Base-by-base conservation (phyloP, 1,140 invertebrate genomes). In the Trachelipus rathkii region DNA sequence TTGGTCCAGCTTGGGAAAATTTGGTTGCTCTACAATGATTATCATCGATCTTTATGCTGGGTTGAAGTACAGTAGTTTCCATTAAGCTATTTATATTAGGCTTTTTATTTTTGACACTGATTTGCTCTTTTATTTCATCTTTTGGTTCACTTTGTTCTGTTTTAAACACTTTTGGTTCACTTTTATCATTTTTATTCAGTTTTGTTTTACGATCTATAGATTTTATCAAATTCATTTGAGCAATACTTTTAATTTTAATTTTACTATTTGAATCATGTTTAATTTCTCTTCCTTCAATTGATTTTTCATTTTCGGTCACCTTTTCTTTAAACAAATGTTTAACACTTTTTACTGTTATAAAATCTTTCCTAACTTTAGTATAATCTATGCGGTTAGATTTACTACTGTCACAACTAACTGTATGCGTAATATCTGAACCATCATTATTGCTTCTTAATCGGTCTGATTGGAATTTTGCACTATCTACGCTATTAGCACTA, bases 401-500 rank as follows among this genome's bases (percentile, higher is more conserved):
- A 75, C 60, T 80, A 23, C 80, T 66, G 74, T 69, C 77, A 74
- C 69, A 44, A 60, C 74, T 72, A 44, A 76, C 74, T 53, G 45
- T 76, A 21, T 72, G 33, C 70, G 74, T 73, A 81, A 75, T 76
- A 75, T 79, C 76, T n/a, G n/a, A n/a, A n/a, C n/a, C n/a, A n/a
- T n/a, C n/a, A 77, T 82, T 73, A 70, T 15, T 50, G 15, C 9
- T 10, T 50, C 15, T 50, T 50, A 50, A 50, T 15, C 15, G 9
- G 9, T 50, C 46, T 10, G 9, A 10, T 10, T 10, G 9, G 15
- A 50, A 50, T 50, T 50, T 50, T n/a, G n/a, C n/a, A n/a, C n/a
- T n/a, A n/a, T n/a, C n/a, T n/a, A n/a, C n/a, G n/a, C n/a, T n/a
- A n/a, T 50, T 50, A 50, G 9, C 46, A 50, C 46, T 50, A 9